A percentile compares a stretch with the other conserved stretches of the same genome.
These are phyloP conservation scores for Olivierus martensii DNA, from an alignment of 1,140 invertebrate genomes.

Conservation along the genomic window DNA sequence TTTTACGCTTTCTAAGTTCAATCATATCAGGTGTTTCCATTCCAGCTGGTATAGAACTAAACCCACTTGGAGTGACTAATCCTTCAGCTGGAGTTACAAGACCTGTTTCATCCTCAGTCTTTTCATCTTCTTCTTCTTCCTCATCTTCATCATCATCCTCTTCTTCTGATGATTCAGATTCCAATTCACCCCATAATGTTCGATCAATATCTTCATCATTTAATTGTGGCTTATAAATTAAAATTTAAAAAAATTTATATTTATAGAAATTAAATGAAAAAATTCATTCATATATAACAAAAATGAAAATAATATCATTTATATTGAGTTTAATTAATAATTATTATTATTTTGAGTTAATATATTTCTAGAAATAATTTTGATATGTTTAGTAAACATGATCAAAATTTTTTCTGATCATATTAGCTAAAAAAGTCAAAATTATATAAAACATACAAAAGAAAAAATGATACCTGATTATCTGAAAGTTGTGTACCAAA, in stretches of 20 bases:
- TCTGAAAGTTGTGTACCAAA: conserved; percentile 49
- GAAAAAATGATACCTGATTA: neutral
- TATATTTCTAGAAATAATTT: no score
- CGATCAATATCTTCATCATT: conserved; percentile 80
- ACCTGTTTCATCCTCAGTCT: conserved; percentile 52
- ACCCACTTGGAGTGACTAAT: conserved; percentile 85
- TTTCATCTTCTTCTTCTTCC: conserved; percentile 33
- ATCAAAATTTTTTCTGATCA: no score
- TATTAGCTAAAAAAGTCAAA: no score
- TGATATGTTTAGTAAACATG: no score
- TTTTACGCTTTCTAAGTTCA: conserved; percentile 91
- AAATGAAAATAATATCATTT: no score
- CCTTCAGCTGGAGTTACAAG: conserved; percentile 66
- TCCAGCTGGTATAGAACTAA: conserved; percentile 85
- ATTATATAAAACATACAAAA: no score
- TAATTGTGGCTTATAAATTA: conserved; percentile 22
- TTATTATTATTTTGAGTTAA: no score
- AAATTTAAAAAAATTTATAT: conserved; percentile 13
- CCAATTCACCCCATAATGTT: conserved; percentile 92
- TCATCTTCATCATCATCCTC: conserved; percentile 48
- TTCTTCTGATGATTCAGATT: conserved; percentile 78
- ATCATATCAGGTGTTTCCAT: conserved; percentile 97
- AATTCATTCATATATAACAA: no score
- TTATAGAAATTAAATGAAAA: neutral
- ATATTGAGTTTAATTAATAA: no score